phyloP scores from a whole-genome alignment of 2,113 vertebrate genomes.

The Agapornis roseicollis region DNA sequence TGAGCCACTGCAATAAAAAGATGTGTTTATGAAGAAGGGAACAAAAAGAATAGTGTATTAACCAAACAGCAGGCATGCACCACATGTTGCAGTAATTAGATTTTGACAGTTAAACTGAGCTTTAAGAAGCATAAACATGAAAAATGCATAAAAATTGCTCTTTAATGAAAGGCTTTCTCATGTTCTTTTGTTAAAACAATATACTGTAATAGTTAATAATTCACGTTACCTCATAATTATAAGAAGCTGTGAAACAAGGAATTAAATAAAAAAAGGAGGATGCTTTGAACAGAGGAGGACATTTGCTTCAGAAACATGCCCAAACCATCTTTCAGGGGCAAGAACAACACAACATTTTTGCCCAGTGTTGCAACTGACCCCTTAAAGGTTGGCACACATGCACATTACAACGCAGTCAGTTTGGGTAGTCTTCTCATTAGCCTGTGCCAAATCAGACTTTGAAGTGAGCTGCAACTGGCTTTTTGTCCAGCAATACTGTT shows the following conservation, averaged over 20 bases:
- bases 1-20: not conserved
- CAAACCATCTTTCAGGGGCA: not conserved
- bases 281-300: not conserved
- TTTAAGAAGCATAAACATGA: conserved; percentile 63
- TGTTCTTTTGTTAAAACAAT: conserved; percentile 49
- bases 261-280: not conserved
- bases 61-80: conserved; percentile 1
- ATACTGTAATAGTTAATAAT: not conserved
- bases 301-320: not conserved
- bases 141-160: conserved; percentile 51
- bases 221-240: not conserved
- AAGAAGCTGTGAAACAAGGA: not conserved
- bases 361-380: not conserved
- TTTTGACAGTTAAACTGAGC: conserved; percentile 66
- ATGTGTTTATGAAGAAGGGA: not conserved
- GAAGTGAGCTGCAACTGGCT: not conserved
- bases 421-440: not conserved
- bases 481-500: not conserved
- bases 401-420: not conserved
- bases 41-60: not conserved
- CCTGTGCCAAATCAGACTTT: not conserved
- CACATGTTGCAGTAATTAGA: conserved; percentile 42
- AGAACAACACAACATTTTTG: not conserved
- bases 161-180: conserved; percentile 24
- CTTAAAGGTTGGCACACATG: not conserved